These are phyloP conservation scores for Clupea harengus DNA, from an alignment of 2,113 vertebrate genomes.

Conservation along the genomic window DNA sequence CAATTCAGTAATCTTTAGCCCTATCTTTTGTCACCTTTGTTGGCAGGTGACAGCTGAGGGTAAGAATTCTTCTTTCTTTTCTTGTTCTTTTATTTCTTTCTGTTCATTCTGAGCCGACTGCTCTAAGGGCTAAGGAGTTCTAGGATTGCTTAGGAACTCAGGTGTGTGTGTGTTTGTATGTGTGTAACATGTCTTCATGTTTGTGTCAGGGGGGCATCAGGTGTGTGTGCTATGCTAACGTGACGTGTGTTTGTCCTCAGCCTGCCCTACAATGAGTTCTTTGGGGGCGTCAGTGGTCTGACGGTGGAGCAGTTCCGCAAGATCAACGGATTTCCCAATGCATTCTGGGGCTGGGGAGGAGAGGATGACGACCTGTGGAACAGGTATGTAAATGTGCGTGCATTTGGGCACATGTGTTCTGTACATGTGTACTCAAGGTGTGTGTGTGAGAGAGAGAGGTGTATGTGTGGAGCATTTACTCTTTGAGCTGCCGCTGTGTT, in stretches of 20 bases:
- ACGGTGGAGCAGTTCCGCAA: conserved; percentile 90
- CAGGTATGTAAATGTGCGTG: conserved; percentile 70
- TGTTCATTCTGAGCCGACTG: neutral
- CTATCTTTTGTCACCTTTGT: conserved; percentile 39
- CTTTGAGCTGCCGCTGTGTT: too few species aligned
- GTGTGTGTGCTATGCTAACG: neutral
- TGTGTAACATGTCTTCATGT: neutral
- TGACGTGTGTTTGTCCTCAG: conserved; percentile 56
- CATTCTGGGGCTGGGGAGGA: conserved; percentile 97
- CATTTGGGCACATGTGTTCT: neutral
- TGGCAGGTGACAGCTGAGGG: conserved; percentile 37
- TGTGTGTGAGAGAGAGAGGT: neutral
- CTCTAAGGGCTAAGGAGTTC: neutral
- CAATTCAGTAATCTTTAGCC: conserved; percentile 22
- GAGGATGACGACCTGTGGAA: conserved; percentile 97
- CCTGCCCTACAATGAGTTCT: conserved; percentile 91
- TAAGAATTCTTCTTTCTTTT: conserved; percentile 31
- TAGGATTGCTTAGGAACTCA: neutral
- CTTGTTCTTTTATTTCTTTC: neutral
- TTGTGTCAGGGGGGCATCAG: neutral
- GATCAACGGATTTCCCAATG: conserved; percentile 95
- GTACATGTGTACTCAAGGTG: neutral
- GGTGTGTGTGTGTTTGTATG: neutral
- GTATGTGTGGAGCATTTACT: neutral
- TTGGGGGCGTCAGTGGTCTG: conserved; percentile 91